Conservation (phyloP, 2,888 invertebrate genomes). For the Clusia tigrina region DNA sequence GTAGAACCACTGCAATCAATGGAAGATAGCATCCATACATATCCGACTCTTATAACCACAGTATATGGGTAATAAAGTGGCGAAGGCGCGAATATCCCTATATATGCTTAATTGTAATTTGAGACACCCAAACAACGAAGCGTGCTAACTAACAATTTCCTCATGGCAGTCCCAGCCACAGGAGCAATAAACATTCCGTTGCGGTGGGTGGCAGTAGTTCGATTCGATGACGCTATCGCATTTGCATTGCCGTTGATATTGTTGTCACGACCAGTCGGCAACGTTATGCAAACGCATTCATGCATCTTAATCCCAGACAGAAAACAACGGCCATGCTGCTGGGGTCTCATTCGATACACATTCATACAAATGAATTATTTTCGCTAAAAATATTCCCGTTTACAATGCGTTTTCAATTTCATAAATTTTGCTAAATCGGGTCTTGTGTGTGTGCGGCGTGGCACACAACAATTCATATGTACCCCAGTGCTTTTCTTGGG, state of each 20-base stretch:
- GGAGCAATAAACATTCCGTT: no score
- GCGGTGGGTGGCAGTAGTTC: slow-evolving; percentile 16
- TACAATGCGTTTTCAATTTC: slow-evolving; percentile 4
- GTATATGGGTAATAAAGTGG: no score
- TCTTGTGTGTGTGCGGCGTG: slow-evolving; percentile 29
- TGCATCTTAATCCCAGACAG: not conserved
- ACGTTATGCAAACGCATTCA: no score
- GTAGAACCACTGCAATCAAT: no score
- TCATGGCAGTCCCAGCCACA: no score
- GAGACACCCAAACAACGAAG: no score
- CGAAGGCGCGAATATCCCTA: no score
- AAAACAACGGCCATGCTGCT: not conserved
- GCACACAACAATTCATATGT: slow-evolving; percentile 26
- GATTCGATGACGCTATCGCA: not conserved
- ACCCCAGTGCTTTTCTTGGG: not conserved
- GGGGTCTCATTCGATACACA: not conserved
- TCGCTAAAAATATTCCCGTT: not conserved
- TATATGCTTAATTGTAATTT: no score
- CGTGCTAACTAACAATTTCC: no score
- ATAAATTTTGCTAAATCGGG: slow-evolving; percentile 33
- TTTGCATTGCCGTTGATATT: not conserved
- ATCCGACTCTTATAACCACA: no score
- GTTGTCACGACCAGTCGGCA: not conserved
- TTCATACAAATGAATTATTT: not conserved
- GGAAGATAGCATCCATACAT: no score